Conservation (phyloP, 2,888 invertebrate genomes). For the Pandemis cinnamomeana region DNA sequence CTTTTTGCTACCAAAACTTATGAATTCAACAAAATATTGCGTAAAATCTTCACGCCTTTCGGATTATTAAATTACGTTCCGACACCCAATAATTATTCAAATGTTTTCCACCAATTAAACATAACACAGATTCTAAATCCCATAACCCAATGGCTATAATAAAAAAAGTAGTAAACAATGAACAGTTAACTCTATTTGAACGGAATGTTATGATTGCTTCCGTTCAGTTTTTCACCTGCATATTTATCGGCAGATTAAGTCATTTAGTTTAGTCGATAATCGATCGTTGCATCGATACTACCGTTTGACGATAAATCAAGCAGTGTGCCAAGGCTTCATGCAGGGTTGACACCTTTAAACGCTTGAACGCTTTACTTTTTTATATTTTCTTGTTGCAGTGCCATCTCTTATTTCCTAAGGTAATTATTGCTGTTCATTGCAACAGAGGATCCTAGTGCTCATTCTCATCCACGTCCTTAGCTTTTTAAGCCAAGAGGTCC, state of each 20-base stretch:
- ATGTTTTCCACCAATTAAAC: slow-evolving; percentile 11
- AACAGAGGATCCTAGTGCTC: no score
- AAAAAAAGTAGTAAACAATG: slow-evolving; percentile 21
- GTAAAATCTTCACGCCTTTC: slow-evolving; percentile 2
- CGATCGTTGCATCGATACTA: slow-evolving; percentile 31
- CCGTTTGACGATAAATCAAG: slow-evolving; percentile 39
- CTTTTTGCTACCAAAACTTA: not conserved
- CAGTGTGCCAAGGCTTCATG: not conserved
- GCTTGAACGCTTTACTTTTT: no score
- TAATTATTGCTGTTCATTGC: no score
- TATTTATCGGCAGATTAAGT: slow-evolving; percentile 36
- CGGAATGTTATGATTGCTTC: slow-evolving; percentile 40
- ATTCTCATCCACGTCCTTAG: no score
- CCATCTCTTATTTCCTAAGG: no score
- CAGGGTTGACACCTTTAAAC: not conserved
- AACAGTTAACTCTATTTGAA: slow-evolving; percentile 27
- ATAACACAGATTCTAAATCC: slow-evolving; percentile 1
- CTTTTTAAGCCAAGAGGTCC: no score
- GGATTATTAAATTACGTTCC: slow-evolving; percentile 3
- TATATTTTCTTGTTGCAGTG: no score
- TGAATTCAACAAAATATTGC: not conserved
- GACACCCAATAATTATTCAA: not conserved
- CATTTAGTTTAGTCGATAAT: slow-evolving; percentile 23
- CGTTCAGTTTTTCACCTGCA: slow-evolving; percentile 23
- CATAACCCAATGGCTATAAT: slow-evolving; percentile 2